Evolutionary conservation across 2,797 vertebrate genomes (phyloP).

Genomic region (Lacerta viridis): DNA sequence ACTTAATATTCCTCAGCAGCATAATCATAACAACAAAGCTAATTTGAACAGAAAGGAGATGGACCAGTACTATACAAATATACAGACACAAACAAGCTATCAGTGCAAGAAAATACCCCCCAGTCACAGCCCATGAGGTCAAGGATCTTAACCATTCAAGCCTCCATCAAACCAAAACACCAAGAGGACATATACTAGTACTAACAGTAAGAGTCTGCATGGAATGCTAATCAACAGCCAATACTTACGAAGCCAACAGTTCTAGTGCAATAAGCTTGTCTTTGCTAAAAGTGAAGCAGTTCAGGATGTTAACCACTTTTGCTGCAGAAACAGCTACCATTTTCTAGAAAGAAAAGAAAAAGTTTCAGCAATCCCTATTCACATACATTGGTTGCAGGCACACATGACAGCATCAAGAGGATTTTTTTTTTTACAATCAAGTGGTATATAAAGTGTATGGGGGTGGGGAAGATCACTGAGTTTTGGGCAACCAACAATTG

Average conservation of each 20-base stretch:
- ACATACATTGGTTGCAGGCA: neutral
- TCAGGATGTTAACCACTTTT: constrained; percentile 96
- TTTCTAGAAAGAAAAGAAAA: constrained; percentile 86
- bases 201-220: neutral
- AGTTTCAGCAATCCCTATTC: neutral
- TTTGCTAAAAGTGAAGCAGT: constrained; percentile 97
- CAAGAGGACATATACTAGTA: neutral
- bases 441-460: no score
- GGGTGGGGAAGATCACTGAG: neutral
- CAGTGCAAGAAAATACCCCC: neutral
- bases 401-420: neutral
- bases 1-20: neutral
- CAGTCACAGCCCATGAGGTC: neutral
- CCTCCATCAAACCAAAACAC: constrained; percentile 6
- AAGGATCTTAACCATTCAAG: neutral
- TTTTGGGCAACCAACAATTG: neutral
- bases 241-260: constrained; percentile 95
- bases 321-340: constrained; percentile 97
- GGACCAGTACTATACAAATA: neutral
- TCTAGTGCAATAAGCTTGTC: constrained; percentile 95
- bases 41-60: neutral
- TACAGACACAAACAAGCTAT: neutral
- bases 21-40: neutral
- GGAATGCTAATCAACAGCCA: constrained; percentile 5
- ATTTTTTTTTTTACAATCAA: no score